Evolutionary conservation across 2,888 invertebrate species (phyloP), one percentile per base, ranked within the genome.

Genomic region (Busseola fusca): DNA sequence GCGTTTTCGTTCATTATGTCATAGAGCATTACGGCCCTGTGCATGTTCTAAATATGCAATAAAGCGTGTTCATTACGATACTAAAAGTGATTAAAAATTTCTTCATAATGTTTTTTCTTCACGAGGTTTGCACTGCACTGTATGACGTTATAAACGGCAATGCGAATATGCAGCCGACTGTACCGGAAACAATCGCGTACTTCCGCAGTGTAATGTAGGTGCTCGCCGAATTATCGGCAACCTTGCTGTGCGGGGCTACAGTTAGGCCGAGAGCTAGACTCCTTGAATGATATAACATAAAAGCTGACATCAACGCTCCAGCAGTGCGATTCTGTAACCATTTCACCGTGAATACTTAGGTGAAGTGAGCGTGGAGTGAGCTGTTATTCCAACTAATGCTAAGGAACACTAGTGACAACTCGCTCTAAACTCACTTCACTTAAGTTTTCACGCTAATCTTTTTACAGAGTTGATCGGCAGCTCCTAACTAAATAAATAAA

Each of bases 201-300:
- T 80, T 82, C 85, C 82, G 84, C 71, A 66, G 50, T 64, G 75
- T 76, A 86, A 86, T 84, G 84, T 80, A 58, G 76, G 74, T 70
- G 84, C 72, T 74, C 65, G 66, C 66, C 69, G 64, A 82, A 82
- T 80, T 86, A 84, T 84, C 84, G 84, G 82, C 83, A 84, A 82
- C 78, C 72, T 59, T 60, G n/a, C 56, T 34, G 30, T 69, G 54
- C 52, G 42, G 54, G 64, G 64, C 59, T 71, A 71, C 34, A 52
- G 76, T 16, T 45, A 80, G 50, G 14, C 50, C 16, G 14, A 34
- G 78, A 78, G 81, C 65, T 60, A 14, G 50, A n/a, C 12, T 1
- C 18, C 57, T 42, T 16, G 30, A 21, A 30, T 30, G 54, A 10
- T 21, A 30, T 9, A 62, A 27, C 50, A 21, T 21, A 50, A 30